phyloP scores from a whole-genome alignment of 2,113 vertebrate genomes.

The Pogona vitticeps region DNA sequence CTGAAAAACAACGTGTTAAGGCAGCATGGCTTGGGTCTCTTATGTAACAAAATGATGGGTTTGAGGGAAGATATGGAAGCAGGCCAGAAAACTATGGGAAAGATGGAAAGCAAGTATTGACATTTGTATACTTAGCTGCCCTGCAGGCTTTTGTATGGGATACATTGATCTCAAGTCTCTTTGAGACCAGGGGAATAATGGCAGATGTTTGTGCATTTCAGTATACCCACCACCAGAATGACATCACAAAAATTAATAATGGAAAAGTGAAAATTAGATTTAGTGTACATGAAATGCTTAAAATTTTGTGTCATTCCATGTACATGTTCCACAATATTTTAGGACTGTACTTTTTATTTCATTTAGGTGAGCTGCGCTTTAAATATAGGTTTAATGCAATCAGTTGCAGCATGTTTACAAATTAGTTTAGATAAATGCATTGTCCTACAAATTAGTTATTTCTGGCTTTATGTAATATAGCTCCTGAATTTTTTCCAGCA shows the following conservation, averaged over 20 bases:
- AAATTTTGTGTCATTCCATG: conserved; percentile 72
- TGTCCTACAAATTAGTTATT: conserved; percentile 86
- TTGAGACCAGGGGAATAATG: conserved; percentile 55
- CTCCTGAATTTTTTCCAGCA: conserved; percentile 89
- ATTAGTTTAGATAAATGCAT: conserved; percentile 84
- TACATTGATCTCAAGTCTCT: conserved; percentile 54
- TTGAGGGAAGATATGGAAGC: conserved; percentile 73
- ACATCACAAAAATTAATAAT: conserved; percentile 63
- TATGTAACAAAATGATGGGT: conserved; percentile 54
- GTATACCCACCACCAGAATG: conserved; percentile 68
- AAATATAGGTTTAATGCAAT: conserved; percentile 74
- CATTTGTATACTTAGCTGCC: conserved; percentile 58
- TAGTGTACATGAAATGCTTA: conserved; percentile 79
- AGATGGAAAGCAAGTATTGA: conserved; percentile 64
- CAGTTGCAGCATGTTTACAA: conserved; percentile 83
- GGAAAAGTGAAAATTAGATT: conserved; percentile 68
- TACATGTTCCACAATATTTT: conserved; percentile 73
- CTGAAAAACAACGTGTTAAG: conserved; percentile 48
- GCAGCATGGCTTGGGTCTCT: conserved; percentile 51
- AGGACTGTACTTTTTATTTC: conserved; percentile 70
- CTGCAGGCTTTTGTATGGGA: conserved; percentile 68
- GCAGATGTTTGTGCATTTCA: conserved; percentile 46
- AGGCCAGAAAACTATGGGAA: conserved; percentile 70
- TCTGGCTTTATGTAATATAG: conserved; percentile 87
- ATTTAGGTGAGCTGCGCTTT: conserved; percentile 75